Base-by-base conservation (phyloP, 2,797 vertebrate species). In the Silurus aristotelis region DNA sequence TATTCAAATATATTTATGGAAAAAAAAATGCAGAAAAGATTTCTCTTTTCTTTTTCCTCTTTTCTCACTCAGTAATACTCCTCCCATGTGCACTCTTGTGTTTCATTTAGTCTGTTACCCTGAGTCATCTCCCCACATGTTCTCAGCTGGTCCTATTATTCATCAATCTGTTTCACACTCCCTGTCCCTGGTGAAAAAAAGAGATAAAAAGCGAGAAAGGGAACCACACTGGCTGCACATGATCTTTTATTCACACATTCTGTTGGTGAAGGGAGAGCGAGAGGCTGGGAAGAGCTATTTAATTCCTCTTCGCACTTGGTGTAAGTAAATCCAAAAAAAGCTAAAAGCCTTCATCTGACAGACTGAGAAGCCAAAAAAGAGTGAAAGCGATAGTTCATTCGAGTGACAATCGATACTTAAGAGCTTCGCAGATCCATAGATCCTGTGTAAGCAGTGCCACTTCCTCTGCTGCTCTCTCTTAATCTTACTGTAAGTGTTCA, bases 101-200 rank as follows among this genome's bases (percentile, higher is more conserved):
- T 87, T 82, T 71, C 78, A 77, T 85, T 88, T 83, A 85, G 77
- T 83, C 27, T 64, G 75, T 31, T 82, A 78, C 46, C 84, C 78
- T 87, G 84, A 88, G 76, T 86, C 84, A 88, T 87, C 86, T 88
- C 87, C 84, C 82, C 78, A 84, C 83, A 79, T 20, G 80, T 80
- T 88, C 83, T 86, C 83, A 82, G 84, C 83, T 83, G 79, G 77
- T 88, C 83, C 84, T 77, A 80, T 87, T 61, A 52, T 80, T 87
- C 83, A 83, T 87, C 86, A 87, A 78, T 84, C 83, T 86, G 87
- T 86, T 87, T 87, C 89, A 87, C 84, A 85, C 86, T 68, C 76
- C 52, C 81, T 86, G 86, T 80, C 31, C 85, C 82, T 84, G 84
- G 67, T 82, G 85, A 61, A 5, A 48, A 20, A 76, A 14, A 61